Evolutionary conservation across 2,888 invertebrate species (phyloP).

Genomic region (Apantesis nais): DNA sequence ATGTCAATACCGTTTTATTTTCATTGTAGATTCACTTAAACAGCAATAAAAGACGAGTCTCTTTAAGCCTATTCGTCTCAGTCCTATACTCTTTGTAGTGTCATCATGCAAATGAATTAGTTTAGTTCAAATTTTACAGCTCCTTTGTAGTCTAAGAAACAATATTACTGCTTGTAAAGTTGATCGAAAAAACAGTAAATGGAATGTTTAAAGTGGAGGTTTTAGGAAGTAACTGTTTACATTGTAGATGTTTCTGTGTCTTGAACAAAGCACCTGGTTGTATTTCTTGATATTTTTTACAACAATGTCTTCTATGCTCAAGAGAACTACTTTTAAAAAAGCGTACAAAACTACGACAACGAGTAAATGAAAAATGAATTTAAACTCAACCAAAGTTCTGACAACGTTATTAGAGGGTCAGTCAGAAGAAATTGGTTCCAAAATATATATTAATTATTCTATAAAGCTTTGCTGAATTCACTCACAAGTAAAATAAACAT

Average conservation of each 20-base stretch:
- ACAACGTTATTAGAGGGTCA: not conserved
- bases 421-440: not conserved
- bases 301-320: not conserved
- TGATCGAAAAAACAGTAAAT: slow-evolving; percentile 29
- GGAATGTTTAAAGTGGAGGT: slow-evolving; percentile 7
- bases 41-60: slow-evolving; percentile 1
- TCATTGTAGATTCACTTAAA: slow-evolving; percentile 1
- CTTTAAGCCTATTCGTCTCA: slow-evolving; percentile 17
- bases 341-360: not conserved
- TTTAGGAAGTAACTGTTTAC: slow-evolving; percentile 5
- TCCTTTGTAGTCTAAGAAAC: slow-evolving; percentile 31
- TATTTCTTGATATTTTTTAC: not conserved
- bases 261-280: slow-evolving; percentile 2
- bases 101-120: slow-evolving; percentile 35
- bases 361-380: not conserved
- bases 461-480: not conserved
- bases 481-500: not conserved
- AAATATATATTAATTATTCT: not conserved
- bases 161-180: slow-evolving; percentile 28
- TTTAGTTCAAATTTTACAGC: slow-evolving; percentile 22
- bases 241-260: slow-evolving; percentile 12
- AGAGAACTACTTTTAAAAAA: not conserved
- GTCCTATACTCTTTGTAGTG: slow-evolving; percentile 18
- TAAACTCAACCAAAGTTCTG: not conserved
- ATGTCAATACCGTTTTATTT: not conserved